These are phyloP conservation scores for Platerodrilus igneus DNA, from an alignment of 2,888 invertebrate species.

Conservation along the genomic window DNA sequence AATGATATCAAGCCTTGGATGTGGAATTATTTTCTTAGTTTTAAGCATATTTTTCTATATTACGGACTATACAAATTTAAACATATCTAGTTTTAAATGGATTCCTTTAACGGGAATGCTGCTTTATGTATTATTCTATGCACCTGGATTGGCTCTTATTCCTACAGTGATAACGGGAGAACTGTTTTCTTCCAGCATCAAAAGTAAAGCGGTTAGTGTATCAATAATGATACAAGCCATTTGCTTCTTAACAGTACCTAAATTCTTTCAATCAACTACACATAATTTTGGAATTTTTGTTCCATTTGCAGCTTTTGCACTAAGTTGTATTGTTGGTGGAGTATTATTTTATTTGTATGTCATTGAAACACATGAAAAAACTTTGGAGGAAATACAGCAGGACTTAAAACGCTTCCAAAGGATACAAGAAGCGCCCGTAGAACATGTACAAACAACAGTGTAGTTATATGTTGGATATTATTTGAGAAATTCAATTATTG, in stretches of 20 bases:
- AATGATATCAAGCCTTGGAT: slow-evolving; percentile 29
- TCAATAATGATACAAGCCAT: slow-evolving; percentile 33
- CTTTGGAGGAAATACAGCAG: no score
- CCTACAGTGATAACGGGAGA: slow-evolving; percentile 38
- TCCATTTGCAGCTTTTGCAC: slow-evolving; percentile 37
- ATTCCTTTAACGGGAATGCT: slow-evolving; percentile 38
- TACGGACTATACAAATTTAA: slow-evolving; percentile 24
- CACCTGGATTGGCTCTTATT: slow-evolving; percentile 33
- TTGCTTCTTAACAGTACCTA: slow-evolving; percentile 29
- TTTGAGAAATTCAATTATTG: no score
- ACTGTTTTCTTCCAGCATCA: slow-evolving; percentile 37
- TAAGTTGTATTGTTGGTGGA: slow-evolving; percentile 30
- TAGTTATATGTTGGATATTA: no score
- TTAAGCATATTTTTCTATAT: slow-evolving; percentile 34
- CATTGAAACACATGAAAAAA: slow-evolving; percentile 42
- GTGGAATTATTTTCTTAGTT: slow-evolving; percentile 25
- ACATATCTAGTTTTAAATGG: slow-evolving; percentile 32
- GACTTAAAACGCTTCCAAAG: no score
- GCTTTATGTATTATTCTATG: slow-evolving; percentile 25
- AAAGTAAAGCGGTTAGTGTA: slow-evolving; percentile 34
- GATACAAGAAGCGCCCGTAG: no score
- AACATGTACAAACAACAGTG: no score
- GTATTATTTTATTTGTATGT: slow-evolving; percentile 35
- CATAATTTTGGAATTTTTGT: slow-evolving; percentile 35
- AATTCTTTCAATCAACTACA: slow-evolving; percentile 37